Evolutionary conservation across 2,888 invertebrate species (phyloP), one percentile per base, ranked within the genome.

Genomic region (Pollenia angustigena): DNA sequence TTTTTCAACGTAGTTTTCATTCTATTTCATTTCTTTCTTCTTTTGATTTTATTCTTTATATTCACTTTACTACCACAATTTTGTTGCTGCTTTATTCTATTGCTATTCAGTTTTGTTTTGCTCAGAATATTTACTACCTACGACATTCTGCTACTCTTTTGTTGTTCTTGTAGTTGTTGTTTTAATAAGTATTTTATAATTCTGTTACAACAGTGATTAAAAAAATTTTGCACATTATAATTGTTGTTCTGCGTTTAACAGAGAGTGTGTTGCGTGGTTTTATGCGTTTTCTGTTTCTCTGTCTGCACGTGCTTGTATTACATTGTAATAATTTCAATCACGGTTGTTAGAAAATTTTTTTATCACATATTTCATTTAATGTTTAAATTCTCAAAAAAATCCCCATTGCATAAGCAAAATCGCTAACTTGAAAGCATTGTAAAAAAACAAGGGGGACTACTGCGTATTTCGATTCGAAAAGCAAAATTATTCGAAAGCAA

Each of bases 211-310:
- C 9, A 42, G 44, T 60, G 66, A 58, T 46, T 66, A 90, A 4
- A 32, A 18, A 58, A 90, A 90, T 90, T 66, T 90, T 90, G 90
- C 90, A 88, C 90, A 90, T 90, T 88, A 80, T 84, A 42, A 60
- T 71, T 81, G 23, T 76, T 16, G 42, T 44, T 52, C 23, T 40
- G 60, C 32, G 32, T 32, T 4, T 6, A 32, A 23, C 23, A 32
- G 32, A 32, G 32, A 32, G 32, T 32, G 32, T 32, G 32, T 32
- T 32, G 32, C 32, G 32, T 32, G 58, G 48, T 32, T 58, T 74
- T 58, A 64, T 52, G 32, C 46, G 23, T 3, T 46, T 80, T 54
- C 71, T 50, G 6, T 46, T 80, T 62, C 71, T 44, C 52, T 60
- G 42, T 12, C 16, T 76, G 69, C 76, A 76, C 69, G 68, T 82